Percentiles rank a stretch among this genome's conserved stretches.
Conservation (phyloP, 2,113 vertebrate genomes). For the Muntiacus reevesi region DNA sequence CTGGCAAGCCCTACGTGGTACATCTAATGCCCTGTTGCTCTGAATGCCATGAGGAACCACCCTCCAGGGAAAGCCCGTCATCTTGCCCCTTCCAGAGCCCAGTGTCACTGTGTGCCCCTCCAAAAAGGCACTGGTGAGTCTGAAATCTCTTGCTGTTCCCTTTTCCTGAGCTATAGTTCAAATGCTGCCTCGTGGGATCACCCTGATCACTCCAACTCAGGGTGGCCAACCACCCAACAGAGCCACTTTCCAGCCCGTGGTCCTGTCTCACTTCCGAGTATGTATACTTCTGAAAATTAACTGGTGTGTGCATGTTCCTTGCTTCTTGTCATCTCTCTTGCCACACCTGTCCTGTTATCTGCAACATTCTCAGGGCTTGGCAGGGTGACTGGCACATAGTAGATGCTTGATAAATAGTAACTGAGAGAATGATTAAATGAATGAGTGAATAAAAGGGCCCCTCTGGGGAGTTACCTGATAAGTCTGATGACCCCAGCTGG, state of each 20-base stretch:
- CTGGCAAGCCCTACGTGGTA: background rate
- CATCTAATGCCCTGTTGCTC: background rate
- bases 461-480: background rate
- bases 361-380: background rate
- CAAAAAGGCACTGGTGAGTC: background rate
- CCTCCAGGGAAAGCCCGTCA: background rate
- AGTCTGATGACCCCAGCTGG: background rate
- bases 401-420: background rate
- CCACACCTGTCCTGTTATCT: background rate
- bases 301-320: background rate
- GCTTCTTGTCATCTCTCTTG: background rate
- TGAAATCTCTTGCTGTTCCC: background rate
- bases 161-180: background rate
- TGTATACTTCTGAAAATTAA: background rate
- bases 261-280: background rate
- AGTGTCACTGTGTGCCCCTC: background rate
- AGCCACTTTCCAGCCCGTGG: background rate
- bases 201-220: background rate
- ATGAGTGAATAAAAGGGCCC: background rate
- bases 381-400: background rate
- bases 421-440: background rate
- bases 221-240: accelerated
- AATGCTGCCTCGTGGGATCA: background rate
- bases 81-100: background rate
- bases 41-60: background rate